A percentile compares a stretch with the other conserved stretches of the same genome.
Conservation (phyloP, 2,113 vertebrate species). For the Daubentonia madagascariensis region DNA sequence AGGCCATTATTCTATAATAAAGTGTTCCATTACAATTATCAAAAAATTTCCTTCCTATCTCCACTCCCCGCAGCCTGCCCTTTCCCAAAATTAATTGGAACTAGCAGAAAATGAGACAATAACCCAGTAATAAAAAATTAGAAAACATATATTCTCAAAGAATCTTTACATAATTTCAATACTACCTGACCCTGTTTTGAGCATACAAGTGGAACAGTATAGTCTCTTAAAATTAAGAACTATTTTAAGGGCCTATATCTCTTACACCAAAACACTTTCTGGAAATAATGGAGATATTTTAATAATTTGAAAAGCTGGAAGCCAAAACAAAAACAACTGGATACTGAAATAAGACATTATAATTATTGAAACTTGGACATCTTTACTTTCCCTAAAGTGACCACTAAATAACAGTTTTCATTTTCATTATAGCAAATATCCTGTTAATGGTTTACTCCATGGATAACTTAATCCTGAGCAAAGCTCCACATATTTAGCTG, state of each 20-base stretch:
- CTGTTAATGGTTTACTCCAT: neutral
- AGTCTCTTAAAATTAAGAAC: slow-evolving; percentile 19
- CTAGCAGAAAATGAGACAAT: neutral
- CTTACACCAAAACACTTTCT: neutral
- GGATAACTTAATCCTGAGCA: neutral
- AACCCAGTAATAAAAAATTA: neutral
- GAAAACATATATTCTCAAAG: neutral
- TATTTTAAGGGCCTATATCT: neutral
- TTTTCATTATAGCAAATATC: slow-evolving; percentile 9
- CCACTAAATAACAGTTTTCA: neutral
- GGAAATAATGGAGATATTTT: slow-evolving; percentile 16
- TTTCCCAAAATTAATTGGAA: neutral
- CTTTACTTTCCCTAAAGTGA: neutral
- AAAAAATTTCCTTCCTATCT: neutral
- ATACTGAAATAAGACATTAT: neutral
- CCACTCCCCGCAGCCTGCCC: neutral
- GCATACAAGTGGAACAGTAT: neutral
- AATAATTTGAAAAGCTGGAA: neutral
- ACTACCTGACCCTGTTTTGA: neutral
- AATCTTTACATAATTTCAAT: neutral
- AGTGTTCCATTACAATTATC: neutral
- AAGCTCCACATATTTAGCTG: neutral
- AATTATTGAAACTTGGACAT: neutral
- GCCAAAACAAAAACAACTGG: neutral
- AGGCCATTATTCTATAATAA: neutral